phyloP scores from a whole-genome alignment of 2,888 invertebrate genomes.

The Malachius bipustulatus region DNA sequence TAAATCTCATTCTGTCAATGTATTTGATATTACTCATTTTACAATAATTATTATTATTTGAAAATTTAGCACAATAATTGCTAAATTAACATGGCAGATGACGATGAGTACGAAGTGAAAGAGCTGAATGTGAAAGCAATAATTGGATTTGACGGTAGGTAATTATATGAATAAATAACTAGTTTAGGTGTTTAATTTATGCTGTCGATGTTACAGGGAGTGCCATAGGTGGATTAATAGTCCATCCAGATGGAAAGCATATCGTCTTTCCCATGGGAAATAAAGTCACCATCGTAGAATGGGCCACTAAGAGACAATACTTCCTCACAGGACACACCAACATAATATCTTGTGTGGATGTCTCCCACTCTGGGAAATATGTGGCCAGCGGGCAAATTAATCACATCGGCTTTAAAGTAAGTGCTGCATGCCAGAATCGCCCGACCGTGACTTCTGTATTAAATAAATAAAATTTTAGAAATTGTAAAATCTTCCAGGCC shows the following conservation, averaged over 20 bases:
- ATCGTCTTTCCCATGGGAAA: conserved; percentile 68
- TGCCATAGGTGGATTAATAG: conserved; percentile 46
- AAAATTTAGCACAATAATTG: too few relatives aligned
- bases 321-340: conserved; percentile 74
- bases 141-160: conserved; percentile 69
- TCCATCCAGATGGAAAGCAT: conserved; percentile 61
- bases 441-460: too few relatives aligned
- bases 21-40: too few relatives aligned
- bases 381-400: conserved; percentile 85
- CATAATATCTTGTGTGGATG: conserved; percentile 61
- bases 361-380: conserved; percentile 64
- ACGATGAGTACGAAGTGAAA: conserved; percentile 39
- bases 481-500: conserved; percentile 38
- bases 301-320: conserved; percentile 55
- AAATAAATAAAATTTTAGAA: conserved; percentile 1
- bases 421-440: too few relatives aligned
- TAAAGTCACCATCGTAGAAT: conserved; percentile 61
- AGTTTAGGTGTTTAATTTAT: conserved; percentile 6
- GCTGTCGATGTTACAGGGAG: conserved; percentile 30
- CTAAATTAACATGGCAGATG: conserved; percentile 5
- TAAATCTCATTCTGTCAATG: too few relatives aligned
- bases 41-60: too few relatives aligned
- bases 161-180: conserved; percentile 4
- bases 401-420: conserved; percentile 78
- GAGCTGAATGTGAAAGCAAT: conserved; percentile 56